Base-by-base conservation (phyloP, 2,113 vertebrate species). In the Himantopus leucocephalus region DNA sequence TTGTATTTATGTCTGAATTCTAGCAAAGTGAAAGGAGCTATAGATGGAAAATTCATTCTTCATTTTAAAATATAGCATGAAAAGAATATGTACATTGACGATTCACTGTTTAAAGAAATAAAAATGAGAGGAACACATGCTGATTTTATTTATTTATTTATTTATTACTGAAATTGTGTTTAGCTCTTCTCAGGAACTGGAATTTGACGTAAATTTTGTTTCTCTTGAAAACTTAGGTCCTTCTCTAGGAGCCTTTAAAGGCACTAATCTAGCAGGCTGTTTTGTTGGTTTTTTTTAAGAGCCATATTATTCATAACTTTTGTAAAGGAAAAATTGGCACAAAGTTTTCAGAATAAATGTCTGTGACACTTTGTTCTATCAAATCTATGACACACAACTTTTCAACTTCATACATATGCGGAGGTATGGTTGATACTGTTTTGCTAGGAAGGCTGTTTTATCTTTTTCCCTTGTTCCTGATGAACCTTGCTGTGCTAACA, bases 91-190 rank as follows among this genome's bases (percentile, higher is more conserved):
- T 71, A 80, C 30, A 32, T 71, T 67, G 68, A 74, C 0, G 14
- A 66, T 41, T 2, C 14, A 75, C 45, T 39, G 27, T 59, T 82
- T 30, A 41, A 76, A 92, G 63, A 45, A 94, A 47, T 18, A 83
- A 92, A 63, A 90, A 90, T 32, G 4, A 60, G 34, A 56, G 10
- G n/a, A 92, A 79, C 22, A 35, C 11, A n/a, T 9, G 3, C 16
- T 78, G 39, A 59, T 72, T 72, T 37, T 67, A 79, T 88, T 81
- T 95, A 95, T 88, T 94, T 91, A 50, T 92, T 80, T 45, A 82
- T 75, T 68, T 64, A 66, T 85, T 81, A 29, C 5, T 23, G 16
- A 56, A 68, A 82, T 14, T 4, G 4, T n/a, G 7, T 85, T 92
- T 60, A 55, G 27, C 27, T 94, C 15, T 78, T 92, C 80, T 91